A percentile compares a stretch with the other conserved stretches of the same genome.
These are phyloP conservation scores for Otolemur garnettii DNA, from an alignment of 2,113 vertebrate species.

Conservation along the genomic window DNA sequence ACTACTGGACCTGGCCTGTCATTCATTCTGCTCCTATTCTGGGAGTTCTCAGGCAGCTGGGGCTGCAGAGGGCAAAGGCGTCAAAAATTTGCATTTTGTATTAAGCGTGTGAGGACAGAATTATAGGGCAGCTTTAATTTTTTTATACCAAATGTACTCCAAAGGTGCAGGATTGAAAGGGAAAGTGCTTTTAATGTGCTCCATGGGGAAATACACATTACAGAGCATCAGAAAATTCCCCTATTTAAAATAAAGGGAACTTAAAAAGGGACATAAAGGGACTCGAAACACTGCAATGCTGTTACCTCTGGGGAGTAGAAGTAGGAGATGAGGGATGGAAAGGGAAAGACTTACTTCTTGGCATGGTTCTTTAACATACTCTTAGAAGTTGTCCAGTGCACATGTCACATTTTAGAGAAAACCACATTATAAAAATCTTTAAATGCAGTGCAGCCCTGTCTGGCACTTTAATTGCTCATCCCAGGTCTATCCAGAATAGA, in stretches of 20 bases:
- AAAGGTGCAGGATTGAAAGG: not conserved
- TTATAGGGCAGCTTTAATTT: not conserved
- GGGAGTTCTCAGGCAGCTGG: not conserved
- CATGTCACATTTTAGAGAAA: conserved; percentile 22
- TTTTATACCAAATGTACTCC: not conserved
- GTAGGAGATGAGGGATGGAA: not conserved
- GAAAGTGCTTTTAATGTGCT: not conserved
- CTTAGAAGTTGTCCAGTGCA: not conserved
- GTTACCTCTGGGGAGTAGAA: not conserved
- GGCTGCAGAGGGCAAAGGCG: not conserved
- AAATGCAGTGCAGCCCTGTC: not conserved
- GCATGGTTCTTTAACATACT: not conserved
- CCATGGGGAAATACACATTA: not conserved
- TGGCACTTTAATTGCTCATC: not conserved
- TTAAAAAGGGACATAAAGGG: not conserved
- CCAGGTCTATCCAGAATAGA: not conserved
- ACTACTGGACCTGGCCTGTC: not conserved
- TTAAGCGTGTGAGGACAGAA: conserved; percentile 57
- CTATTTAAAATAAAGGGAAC: conserved; percentile 51
- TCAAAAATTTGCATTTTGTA: not conserved
- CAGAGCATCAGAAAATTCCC: not conserved
- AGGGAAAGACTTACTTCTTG: not conserved
- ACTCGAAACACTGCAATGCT: not conserved
- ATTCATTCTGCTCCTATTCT: not conserved
- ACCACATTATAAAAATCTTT: not conserved